Base-by-base conservation (phyloP, 2,888 invertebrate genomes). In the Melanotus villosus region DNA sequence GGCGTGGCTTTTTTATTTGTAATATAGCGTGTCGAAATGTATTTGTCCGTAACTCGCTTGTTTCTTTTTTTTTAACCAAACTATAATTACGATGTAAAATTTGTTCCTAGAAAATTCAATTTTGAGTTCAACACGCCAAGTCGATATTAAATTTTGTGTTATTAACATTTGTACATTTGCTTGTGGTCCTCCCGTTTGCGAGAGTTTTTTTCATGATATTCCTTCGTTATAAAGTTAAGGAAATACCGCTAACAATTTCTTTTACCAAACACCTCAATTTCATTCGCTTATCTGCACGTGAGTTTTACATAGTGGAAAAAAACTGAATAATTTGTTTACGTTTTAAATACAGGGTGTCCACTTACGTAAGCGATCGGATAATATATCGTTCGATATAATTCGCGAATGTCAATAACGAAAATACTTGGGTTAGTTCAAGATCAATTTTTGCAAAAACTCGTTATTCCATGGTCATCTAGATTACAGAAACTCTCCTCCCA, bases 31-130 rank as follows among this genome's bases (percentile, higher is more conserved):
- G 73, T 71, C 71, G 70, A 67, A 70, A 72, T 68, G 65, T 65
- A 71, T 72, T 72, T 72, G 72, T 70, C 63, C 67, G 59, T 70
- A 56, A 45, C 56, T 65, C 45, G 54, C 21, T 32, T 52, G 30
- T 21, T 56, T 60, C 21, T 32, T 52, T 12, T 21, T 56, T 60
- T 56, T 62, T 56, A 14, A 47, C 58, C 62, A 52, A 52, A 68
- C 72, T 58, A 57, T 73, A 73, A 73, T 73, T 73, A 71, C 69
- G 68, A 73, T 59, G 71, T 71, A 71, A 66, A 73, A 71, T 68
- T 73, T 71, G 65, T 73, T 73, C 73, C 64, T 64, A 73, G 73
- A 73, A 73, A 73, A 73, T 71, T 71, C 70, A 71, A 69, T 71
- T 73, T 71, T 68, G 68, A 47, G 63, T 64, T 66, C 66, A 65